phyloP scores from a whole-genome alignment of 2,888 invertebrate species.

The Bugula neritina region DNA sequence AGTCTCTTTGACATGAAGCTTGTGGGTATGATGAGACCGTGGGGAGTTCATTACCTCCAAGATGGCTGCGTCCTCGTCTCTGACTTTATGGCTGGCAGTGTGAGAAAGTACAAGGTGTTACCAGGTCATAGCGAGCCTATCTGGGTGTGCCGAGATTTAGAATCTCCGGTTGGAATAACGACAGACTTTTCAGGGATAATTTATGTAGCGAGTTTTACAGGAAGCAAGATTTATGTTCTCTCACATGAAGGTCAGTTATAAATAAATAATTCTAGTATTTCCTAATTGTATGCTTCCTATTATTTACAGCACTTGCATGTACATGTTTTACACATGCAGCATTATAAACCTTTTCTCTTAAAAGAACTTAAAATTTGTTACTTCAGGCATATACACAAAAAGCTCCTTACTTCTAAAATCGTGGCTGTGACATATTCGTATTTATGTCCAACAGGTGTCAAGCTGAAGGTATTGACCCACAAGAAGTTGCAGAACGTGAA shows the following conservation, averaged over 20 bases:
- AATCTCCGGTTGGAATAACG: slow-evolving; percentile 19
- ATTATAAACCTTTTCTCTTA: too few relatives aligned
- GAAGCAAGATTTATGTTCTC: slow-evolving; percentile 12
- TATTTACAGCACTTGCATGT: too few relatives aligned
- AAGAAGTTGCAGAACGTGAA: slow-evolving; percentile 15
- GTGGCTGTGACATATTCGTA: too few relatives aligned
- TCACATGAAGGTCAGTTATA: not conserved
- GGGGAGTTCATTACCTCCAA: slow-evolving; percentile 21
- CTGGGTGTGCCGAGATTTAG: slow-evolving; percentile 16
- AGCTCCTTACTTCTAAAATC: too few relatives aligned
- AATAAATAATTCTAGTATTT: too few relatives aligned
- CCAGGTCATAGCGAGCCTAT: slow-evolving; percentile 15
- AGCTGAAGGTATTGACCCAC: slow-evolving; percentile 8
- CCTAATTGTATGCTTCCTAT: too few relatives aligned
- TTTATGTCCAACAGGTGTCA: slow-evolving; percentile 9
- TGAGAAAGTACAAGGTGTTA: slow-evolving; percentile 7
- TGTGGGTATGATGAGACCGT: slow-evolving; percentile 20
- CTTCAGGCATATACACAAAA: too few relatives aligned
- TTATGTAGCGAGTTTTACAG: slow-evolving; percentile 17
- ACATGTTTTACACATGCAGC: too few relatives aligned
- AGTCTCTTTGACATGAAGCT: slow-evolving; percentile 22
- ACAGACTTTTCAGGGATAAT: slow-evolving; percentile 9
- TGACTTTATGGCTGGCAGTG: slow-evolving; percentile 7
- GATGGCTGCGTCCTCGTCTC: slow-evolving; percentile 24
- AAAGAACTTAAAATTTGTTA: too few relatives aligned